phyloP scores from a whole-genome alignment of 2,113 vertebrate genomes.

The Proterorhinus semilunaris region DNA sequence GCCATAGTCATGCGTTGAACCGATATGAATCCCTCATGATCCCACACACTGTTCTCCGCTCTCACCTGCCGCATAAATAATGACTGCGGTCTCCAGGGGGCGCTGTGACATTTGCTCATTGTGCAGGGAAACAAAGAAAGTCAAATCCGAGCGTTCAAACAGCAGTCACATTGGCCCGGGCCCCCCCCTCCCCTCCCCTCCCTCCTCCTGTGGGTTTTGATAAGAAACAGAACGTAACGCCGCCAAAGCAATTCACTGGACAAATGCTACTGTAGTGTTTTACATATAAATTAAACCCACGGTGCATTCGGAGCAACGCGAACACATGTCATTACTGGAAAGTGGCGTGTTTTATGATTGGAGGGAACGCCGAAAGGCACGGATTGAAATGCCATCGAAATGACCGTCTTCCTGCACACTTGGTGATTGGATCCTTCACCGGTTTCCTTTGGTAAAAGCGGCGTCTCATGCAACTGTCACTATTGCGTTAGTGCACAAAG shows the following conservation, averaged over 20 bases:
- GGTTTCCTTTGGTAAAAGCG: no score
- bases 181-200: background rate
- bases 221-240: background rate
- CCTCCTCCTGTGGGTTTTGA: background rate
- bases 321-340: background rate
- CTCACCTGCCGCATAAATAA: conserved; percentile 5
- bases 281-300: conserved; percentile 6
- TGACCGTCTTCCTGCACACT: background rate
- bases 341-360: background rate
- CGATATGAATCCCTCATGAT: background rate
- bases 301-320: background rate
- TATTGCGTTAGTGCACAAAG: no score
- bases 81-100: conserved; percentile 24
- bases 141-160: background rate
- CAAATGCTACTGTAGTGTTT: conserved; percentile 4
- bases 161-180: conserved; percentile 21
- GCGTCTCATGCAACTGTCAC: no score
- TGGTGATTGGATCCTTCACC: no score
- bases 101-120: conserved; percentile 34
- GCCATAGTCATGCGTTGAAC: background rate
- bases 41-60: background rate
- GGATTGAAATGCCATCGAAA: background rate
- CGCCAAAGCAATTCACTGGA: background rate
- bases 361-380: background rate
- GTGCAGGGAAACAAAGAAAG: conserved; percentile 1